Percentiles rank a stretch among this genome's conserved stretches.
Conservation (phyloP, 2,113 vertebrate species). For the Mystacornis crossleyi region DNA sequence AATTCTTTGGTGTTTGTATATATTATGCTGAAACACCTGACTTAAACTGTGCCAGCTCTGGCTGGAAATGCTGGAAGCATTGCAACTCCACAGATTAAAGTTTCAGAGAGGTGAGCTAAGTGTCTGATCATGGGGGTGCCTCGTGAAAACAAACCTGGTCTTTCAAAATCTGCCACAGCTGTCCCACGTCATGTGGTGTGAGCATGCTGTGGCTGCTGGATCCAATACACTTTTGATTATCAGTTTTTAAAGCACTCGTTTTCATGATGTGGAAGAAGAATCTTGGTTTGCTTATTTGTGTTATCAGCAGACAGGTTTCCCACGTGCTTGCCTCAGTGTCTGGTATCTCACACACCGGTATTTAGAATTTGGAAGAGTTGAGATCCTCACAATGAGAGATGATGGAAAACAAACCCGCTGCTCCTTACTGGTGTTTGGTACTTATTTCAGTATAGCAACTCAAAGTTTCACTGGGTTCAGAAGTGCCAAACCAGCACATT, state of each 20-base stretch:
- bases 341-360: neutral
- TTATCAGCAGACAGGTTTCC: neutral
- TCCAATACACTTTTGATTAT: neutral
- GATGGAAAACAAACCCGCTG: neutral
- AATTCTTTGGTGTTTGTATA: neutral
- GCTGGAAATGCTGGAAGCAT: neutral
- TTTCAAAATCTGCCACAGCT: neutral
- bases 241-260: neutral
- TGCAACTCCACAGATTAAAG: neutral
- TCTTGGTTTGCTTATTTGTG: neutral
- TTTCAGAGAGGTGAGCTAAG: neutral
- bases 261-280: neutral
- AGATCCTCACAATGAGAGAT: neutral
- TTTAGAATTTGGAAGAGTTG: neutral
- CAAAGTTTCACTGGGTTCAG: conserved; percentile 73
- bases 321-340: neutral
- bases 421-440: conserved; percentile 49
- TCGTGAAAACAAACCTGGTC: neutral
- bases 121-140: neutral
- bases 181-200: accelerated
- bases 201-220: neutral
- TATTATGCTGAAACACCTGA: neutral
- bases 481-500: conserved; percentile 80
- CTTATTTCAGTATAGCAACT: conserved; percentile 62
- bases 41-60: neutral